Percentiles rank a stretch among this genome's conserved stretches.
These are phyloP conservation scores for Forpus xanthops DNA, from an alignment of 2,797 vertebrate genomes.

Conservation along the genomic window DNA sequence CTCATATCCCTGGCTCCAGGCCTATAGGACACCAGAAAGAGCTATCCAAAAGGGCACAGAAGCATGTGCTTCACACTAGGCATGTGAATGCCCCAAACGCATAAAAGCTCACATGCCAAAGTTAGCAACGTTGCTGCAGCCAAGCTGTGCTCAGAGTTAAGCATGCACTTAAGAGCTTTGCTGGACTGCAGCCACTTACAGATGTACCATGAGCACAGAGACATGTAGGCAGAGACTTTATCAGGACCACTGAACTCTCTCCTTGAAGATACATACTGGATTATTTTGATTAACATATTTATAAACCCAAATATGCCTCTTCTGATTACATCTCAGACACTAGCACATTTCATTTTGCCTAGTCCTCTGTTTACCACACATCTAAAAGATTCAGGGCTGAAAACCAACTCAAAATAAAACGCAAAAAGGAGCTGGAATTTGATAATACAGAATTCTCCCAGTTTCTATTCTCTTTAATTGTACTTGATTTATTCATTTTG, in stretches of 20 bases:
- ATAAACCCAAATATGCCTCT: background rate
- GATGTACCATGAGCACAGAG: constrained; percentile 11
- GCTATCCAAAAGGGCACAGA: background rate
- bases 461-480: background rate
- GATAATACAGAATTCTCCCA: background rate
- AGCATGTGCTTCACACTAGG: background rate
- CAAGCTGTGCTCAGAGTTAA: constrained; percentile 45
- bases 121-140: constrained; percentile 15
- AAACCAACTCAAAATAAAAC: background rate
- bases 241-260: background rate
- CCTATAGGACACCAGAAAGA: background rate
- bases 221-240: constrained; percentile 37
- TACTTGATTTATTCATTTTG: background rate
- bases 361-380: background rate
- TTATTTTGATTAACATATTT: background rate
- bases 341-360: background rate
- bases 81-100: background rate
- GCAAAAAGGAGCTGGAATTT: background rate
- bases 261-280: background rate
- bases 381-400: background rate
- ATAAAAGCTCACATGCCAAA: constrained; percentile 28
- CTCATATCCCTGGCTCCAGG: background rate
- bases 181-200: constrained; percentile 40
- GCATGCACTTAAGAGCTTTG: constrained; percentile 44
- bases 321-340: background rate